Evolutionary conservation across 2,113 vertebrate genomes (phyloP).

Genomic region (Toxostoma redivivum): DNA sequence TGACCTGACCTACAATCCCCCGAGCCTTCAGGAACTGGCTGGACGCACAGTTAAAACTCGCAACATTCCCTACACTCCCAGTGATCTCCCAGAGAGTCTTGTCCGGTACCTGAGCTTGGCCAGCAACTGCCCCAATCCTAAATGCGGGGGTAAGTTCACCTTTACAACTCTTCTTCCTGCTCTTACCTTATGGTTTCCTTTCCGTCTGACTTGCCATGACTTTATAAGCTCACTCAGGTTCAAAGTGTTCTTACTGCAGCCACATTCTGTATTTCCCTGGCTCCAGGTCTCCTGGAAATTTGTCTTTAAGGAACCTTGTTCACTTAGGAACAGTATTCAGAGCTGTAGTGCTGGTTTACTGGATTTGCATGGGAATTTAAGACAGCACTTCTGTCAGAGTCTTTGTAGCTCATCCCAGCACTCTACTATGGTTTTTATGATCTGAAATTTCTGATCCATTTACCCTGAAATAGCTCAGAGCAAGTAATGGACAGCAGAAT

Average conservation of each 20-base stretch:
- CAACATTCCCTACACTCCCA: conserved; percentile 74
- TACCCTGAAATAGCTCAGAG: neutral
- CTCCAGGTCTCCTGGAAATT: neutral
- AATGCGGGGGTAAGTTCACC: conserved; percentile 85
- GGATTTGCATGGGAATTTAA: neutral
- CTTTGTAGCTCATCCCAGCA: neutral
- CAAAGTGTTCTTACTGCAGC: neutral
- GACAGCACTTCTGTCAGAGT: neutral
- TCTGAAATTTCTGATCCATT: fast-evolving
- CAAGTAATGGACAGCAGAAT: neutral
- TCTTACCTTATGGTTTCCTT: neutral
- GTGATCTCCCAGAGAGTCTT: conserved; percentile 84
- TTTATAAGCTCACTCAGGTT: neutral
- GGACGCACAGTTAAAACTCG: conserved; percentile 75
- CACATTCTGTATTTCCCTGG: neutral
- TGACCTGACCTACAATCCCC: conserved; percentile 76
- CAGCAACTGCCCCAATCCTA: conserved; percentile 97
- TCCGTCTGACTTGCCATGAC: neutral
- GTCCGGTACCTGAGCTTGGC: conserved; percentile 88
- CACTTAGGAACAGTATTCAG: neutral
- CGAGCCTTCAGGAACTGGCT: conserved; percentile 78
- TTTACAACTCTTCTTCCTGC: neutral
- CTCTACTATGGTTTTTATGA: neutral
- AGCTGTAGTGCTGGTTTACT: neutral
- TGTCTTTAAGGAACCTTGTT: neutral